Evolutionary conservation across 1,140 invertebrate species (phyloP).

Genomic region (Bactericera cockerelli): DNA sequence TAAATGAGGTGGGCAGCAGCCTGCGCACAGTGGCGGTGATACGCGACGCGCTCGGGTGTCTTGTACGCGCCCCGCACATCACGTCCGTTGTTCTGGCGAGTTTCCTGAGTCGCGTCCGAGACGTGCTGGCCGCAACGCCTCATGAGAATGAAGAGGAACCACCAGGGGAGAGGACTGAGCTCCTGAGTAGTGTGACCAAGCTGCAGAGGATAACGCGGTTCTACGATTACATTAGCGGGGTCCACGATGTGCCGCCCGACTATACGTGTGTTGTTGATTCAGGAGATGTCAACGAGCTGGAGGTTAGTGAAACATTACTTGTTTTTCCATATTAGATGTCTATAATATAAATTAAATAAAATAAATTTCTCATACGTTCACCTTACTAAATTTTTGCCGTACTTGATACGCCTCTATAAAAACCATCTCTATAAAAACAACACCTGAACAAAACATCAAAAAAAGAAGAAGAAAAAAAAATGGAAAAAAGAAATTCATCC

Average conservation of each 20-base stretch:
- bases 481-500: no score
- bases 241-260: slow-evolving; percentile 28
- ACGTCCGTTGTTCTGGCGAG: slow-evolving; percentile 33
- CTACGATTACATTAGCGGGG: slow-evolving; percentile 29
- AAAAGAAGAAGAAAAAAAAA: no score
- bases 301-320: no score
- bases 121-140: background rate
- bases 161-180: slow-evolving; percentile 23
- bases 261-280: slow-evolving; percentile 26
- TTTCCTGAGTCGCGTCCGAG: background rate
- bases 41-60: slow-evolving; percentile 51
- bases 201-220: slow-evolving; percentile 30
- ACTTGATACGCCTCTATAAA: no score
- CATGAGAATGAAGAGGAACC: no score
- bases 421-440: no score
- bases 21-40: slow-evolving; percentile 57
- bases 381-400: no score
- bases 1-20: slow-evolving; percentile 38
- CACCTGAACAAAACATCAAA: no score
- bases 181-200: slow-evolving; percentile 24
- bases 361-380: no score
- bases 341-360: no score
- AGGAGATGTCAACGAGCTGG: slow-evolving; percentile 16
- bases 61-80: slow-evolving; percentile 44
- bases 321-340: no score